Evolutionary conservation across 1,140 invertebrate genomes (phyloP).

Genomic region (Drosophila littoralis): DNA sequence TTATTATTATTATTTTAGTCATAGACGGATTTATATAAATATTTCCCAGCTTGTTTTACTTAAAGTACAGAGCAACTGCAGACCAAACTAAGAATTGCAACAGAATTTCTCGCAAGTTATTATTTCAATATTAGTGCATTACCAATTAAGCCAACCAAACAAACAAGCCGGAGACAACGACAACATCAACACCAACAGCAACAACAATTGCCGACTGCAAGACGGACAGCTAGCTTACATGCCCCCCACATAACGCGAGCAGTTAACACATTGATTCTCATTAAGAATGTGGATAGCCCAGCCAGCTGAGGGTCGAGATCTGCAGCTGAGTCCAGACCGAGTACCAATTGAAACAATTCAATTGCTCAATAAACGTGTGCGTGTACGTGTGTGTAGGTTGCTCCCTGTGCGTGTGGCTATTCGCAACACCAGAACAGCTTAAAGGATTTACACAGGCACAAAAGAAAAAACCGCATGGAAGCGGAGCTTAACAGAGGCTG

Average conservation of each 20-base stretch:
- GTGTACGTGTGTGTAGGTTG: conserved; percentile 48
- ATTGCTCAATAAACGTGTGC: conserved; percentile 56
- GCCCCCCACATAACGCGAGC: conserved; percentile 1
- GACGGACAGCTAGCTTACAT: conserved; percentile 10
- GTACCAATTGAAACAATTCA: conserved; percentile 79
- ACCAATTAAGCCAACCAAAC: conserved; percentile 57
- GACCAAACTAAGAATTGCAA: conserved; percentile 2
- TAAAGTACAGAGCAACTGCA: not conserved
- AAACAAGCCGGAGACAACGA: conserved; percentile 20
- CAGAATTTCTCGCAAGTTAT: conserved; percentile 6
- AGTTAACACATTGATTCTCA: conserved; percentile 64
- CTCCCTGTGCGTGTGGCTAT: conserved; percentile 55
- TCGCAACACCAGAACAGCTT: conserved; percentile 68
- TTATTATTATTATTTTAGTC: not conserved
- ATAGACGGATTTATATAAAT: too few relatives aligned
- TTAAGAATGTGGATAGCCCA: conserved; percentile 65
- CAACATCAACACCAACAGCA: conserved; percentile 3
- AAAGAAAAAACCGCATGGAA: not conserved
- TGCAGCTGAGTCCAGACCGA: conserved; percentile 51
- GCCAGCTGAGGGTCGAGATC: conserved; percentile 10
- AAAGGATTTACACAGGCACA: conserved; percentile 65
- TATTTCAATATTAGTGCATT: conserved; percentile 37
- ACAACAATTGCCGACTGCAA: conserved; percentile 26
- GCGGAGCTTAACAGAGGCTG: conserved; percentile 23
- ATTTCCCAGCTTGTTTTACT: too few relatives aligned